phyloP scores from a whole-genome alignment of 2,797 vertebrate species.

The Chanos chanos region DNA sequence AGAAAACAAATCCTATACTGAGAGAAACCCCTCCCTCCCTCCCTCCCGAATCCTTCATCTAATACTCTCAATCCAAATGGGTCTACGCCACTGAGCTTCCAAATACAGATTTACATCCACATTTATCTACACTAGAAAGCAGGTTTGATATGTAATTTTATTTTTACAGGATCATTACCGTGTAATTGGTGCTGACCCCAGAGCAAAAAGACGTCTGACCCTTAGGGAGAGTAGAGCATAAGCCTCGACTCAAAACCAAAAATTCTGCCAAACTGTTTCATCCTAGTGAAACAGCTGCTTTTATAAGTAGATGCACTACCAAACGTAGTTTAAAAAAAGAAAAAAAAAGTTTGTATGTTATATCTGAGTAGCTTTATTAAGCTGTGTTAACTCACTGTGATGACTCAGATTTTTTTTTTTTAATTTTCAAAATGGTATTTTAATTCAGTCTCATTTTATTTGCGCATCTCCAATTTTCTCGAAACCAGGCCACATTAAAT shows the following conservation, averaged over 20 bases:
- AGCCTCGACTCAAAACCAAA: too few species aligned
- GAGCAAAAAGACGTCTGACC: neutral
- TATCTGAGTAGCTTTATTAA: too few species aligned
- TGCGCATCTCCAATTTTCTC: neutral
- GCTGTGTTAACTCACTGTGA: too few species aligned
- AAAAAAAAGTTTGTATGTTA: too few species aligned
- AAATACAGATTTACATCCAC: conserved; percentile 10
- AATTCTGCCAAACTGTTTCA: too few species aligned
- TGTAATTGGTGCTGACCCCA: conserved; percentile 14
- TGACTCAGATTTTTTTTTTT: too few species aligned
- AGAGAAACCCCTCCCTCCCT: neutral
- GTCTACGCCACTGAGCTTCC: conserved; percentile 3
- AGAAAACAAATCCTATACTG: too few species aligned
- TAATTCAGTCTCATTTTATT: neutral
- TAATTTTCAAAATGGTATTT: neutral
- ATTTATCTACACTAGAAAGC: conserved; percentile 2
- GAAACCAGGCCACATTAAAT: neutral
- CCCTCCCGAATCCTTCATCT: neutral
- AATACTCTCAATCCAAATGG: neutral
- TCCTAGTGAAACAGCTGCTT: too few species aligned
- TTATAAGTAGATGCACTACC: too few species aligned
- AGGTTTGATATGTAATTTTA: conserved; percentile 20
- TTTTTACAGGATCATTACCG: conserved; percentile 7
- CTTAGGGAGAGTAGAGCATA: too few species aligned
- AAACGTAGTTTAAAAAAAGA: too few species aligned